A percentile compares a stretch with the other conserved stretches of the same genome.
phyloP scores from a whole-genome alignment of 35 echinoderm and acorn worm species.

The Ophioderma brevispina region DNA sequence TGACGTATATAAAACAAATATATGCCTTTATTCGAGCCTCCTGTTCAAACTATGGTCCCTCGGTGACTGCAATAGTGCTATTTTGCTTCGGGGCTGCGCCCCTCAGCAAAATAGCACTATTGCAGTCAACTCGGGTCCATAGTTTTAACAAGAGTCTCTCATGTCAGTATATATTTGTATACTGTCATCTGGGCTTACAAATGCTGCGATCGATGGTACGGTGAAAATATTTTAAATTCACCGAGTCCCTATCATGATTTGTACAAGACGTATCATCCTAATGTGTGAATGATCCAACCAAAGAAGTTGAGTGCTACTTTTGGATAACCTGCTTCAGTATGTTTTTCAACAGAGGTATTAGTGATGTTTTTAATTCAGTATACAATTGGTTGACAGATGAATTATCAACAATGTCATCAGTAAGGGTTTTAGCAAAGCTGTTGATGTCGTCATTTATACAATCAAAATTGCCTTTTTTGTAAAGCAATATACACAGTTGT shows the following conservation, averaged over 20 bases:
- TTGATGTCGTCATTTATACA: background rate
- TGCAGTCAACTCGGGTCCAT: no score
- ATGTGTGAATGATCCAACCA: slow-evolving; percentile 18
- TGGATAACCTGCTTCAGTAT: background rate
- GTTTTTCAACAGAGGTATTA: background rate
- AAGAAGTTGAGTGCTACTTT: background rate
- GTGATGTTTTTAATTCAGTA: background rate
- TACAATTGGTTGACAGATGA: slow-evolving; percentile 16
- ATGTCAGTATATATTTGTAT: no score
- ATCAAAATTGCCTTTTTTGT: slow-evolving; percentile 27
- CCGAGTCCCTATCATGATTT: background rate
- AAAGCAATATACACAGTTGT: no score
- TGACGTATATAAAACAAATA: no score
- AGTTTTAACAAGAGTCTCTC: no score
- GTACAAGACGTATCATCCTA: background rate
- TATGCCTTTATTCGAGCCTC: no score
- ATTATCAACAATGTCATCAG: background rate
- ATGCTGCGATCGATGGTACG: background rate
- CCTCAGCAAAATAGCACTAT: no score
- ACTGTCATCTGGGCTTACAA: background rate
- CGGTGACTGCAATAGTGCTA: no score
- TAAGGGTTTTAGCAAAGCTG: background rate
- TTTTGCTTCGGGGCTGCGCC: no score
- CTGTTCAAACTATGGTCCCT: no score
- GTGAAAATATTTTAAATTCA: background rate